Percentiles rank a stretch among this genome's conserved stretches.
Conservation (phyloP, 2,888 invertebrate genomes). For the Melanchra persicariae region DNA sequence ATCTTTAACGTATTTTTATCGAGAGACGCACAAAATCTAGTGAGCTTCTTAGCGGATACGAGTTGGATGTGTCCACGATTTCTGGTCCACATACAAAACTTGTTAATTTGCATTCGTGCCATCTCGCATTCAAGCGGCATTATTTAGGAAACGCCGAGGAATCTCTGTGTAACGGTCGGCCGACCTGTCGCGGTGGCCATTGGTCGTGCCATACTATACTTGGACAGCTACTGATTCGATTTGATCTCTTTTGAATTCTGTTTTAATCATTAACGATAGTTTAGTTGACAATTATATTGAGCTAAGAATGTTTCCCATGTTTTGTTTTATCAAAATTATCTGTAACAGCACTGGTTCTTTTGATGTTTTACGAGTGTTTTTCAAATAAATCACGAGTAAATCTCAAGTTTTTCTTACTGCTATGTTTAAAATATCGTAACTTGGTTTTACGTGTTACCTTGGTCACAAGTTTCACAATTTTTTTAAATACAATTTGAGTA, state of each 20-base stretch:
- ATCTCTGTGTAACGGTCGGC: conserved; percentile 82
- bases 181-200: conserved; percentile 69
- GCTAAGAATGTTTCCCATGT: too few species aligned
- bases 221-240: conserved; percentile 42
- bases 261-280: conserved; percentile 31
- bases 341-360: not conserved
- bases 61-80: conserved; percentile 54
- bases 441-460: conserved; percentile 49
- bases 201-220: conserved; percentile 59
- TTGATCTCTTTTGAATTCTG: conserved; percentile 42
- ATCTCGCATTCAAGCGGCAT: conserved; percentile 79
- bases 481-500: conserved; percentile 28
- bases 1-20: conserved; percentile 62
- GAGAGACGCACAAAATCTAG: conserved; percentile 54
- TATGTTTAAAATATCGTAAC: conserved; percentile 8
- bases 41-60: conserved; percentile 58
- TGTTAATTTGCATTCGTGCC: conserved; percentile 83
- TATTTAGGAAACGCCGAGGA: conserved; percentile 82
- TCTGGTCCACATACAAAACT: conserved; percentile 77
- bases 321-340: not conserved
- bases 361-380: not conserved
- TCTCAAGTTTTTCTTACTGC: not conserved
- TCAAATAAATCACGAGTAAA: not conserved
- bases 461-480: conserved; percentile 46
- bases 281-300: not conserved